Evolutionary conservation across 2,888 invertebrate species (phyloP).

Genomic region (Eupithecia inturbata): DNA sequence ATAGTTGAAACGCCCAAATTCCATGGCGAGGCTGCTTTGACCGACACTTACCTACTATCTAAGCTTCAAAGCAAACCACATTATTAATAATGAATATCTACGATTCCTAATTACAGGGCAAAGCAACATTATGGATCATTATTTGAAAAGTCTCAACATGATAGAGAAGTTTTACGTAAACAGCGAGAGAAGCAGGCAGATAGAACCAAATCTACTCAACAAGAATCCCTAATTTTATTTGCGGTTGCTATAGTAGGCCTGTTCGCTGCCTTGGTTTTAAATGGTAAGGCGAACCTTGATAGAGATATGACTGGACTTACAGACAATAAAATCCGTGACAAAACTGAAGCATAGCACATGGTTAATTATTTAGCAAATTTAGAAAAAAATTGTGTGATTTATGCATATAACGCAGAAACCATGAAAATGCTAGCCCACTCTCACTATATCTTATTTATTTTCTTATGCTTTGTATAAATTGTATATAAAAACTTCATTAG

Average conservation of each 20-base stretch:
- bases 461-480: constrained; percentile 59
- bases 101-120: constrained; percentile 64
- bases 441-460: constrained; percentile 40
- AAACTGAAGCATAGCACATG: background rate
- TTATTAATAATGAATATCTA: background rate
- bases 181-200: constrained; percentile 48
- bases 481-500: constrained; percentile 56
- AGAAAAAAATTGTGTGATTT: background rate
- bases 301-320: constrained; percentile 40
- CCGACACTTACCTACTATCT: no score
- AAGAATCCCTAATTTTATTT: constrained; percentile 62
- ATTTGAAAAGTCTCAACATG: constrained; percentile 61
- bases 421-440: constrained; percentile 31
- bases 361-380: background rate
- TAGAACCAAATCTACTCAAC: constrained; percentile 43
- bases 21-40: no score
- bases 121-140: constrained; percentile 79
- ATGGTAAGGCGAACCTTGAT: constrained; percentile 67
- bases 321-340: constrained; percentile 10
- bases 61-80: background rate
- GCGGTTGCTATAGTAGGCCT: constrained; percentile 54
- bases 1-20: no score
- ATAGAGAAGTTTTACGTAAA: constrained; percentile 57
- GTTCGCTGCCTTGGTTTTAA: constrained; percentile 55
- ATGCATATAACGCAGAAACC: constrained; percentile 8